Percentiles rank a stretch among this genome's conserved stretches.
Conservation (phyloP, 2,113 vertebrate genomes). For the Nettapus auritus region DNA sequence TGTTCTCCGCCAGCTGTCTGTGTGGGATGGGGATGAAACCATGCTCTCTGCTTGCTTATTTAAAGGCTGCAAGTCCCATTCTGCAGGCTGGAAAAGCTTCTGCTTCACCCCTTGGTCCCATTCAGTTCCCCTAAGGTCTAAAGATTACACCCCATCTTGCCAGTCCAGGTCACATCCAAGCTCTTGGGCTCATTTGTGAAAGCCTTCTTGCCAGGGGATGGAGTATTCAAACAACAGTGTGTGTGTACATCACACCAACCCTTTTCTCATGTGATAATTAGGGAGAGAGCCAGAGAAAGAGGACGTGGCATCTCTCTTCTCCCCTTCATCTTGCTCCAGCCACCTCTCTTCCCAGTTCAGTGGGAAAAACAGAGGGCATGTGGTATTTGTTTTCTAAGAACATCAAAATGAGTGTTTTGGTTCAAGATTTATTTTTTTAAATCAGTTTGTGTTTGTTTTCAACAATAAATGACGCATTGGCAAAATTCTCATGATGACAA, state of each 20-base stretch:
- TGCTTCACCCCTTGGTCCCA: background rate
- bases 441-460: background rate
- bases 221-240: background rate
- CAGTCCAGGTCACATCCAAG: no score
- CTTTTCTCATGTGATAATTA: background rate
- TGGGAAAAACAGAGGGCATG: background rate
- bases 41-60: background rate
- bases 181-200: background rate
- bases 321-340: fast-evolving
- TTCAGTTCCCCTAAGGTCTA: background rate
- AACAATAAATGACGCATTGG: background rate
- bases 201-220: background rate
- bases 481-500: background rate
- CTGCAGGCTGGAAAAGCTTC: background rate
- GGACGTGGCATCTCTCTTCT: background rate
- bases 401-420: background rate
- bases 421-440: background rate
- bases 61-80: background rate
- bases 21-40: background rate
- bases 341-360: background rate
- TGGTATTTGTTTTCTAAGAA: background rate
- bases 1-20: background rate
- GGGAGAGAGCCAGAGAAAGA: background rate
- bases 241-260: background rate
- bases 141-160: fast-evolving